phyloP scores from a whole-genome alignment of 2,797 vertebrate genomes.

The Clarias pachynema region DNA sequence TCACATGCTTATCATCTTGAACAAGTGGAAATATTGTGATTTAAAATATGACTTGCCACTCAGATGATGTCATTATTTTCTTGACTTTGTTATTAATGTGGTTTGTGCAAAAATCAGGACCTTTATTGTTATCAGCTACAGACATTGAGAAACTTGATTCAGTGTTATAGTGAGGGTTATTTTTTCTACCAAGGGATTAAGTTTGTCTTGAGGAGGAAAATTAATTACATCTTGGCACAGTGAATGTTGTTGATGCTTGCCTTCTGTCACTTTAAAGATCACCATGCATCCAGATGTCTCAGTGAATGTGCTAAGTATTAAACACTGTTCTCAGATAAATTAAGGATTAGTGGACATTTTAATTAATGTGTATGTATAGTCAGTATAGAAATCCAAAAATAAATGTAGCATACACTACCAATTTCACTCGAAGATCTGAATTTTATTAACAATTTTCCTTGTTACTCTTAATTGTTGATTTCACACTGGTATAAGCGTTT shows the following conservation, averaged over 20 bases:
- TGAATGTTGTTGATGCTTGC: not conserved
- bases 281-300: conserved; percentile 3
- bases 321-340: not conserved
- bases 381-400: not conserved
- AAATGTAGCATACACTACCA: not conserved
- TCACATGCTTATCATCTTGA: not conserved
- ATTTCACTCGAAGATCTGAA: not conserved
- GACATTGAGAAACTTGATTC: not conserved
- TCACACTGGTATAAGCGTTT: not conserved
- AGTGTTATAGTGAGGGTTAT: not conserved
- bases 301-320: not conserved
- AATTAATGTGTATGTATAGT: not conserved
- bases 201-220: not conserved
- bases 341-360: not conserved
- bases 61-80: not conserved
- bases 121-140: not conserved
- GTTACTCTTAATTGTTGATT: not conserved
- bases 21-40: not conserved
- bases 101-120: not conserved
- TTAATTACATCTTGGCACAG: not conserved
- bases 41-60: not conserved
- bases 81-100: not conserved
- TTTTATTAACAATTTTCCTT: not conserved
- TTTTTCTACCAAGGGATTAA: not conserved
- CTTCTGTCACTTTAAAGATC: not conserved